Evolutionary conservation across 2,113 vertebrate species (phyloP).

Genomic region (human): GRCh38 chr14:96605001-96605500

Average conservation of each 20-base stretch:
- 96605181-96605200: not conserved
- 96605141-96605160: not conserved
- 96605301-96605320: not conserved
- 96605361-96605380: not conserved
- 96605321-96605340: not conserved
- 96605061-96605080: not conserved
- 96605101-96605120: not conserved
- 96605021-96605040: not conserved
- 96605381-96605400: not conserved
- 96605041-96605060: not conserved
- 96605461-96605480: not conserved
- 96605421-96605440: not conserved
- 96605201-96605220: not conserved
- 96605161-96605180: not conserved
- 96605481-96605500: too few species aligned
- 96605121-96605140: not conserved
- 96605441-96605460: not conserved
- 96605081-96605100: not conserved
- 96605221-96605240: not conserved
- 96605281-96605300: accelerated
- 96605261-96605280: not conserved
- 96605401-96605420: not conserved
- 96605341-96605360: not conserved
- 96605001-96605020: not conserved
- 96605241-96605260: not conserved